Percentiles rank a stretch among this genome's conserved stretches.
Evolutionary conservation across 2,113 vertebrate genomes (phyloP).

Genomic region (Sinocyclocheilus anophthalmus): DNA sequence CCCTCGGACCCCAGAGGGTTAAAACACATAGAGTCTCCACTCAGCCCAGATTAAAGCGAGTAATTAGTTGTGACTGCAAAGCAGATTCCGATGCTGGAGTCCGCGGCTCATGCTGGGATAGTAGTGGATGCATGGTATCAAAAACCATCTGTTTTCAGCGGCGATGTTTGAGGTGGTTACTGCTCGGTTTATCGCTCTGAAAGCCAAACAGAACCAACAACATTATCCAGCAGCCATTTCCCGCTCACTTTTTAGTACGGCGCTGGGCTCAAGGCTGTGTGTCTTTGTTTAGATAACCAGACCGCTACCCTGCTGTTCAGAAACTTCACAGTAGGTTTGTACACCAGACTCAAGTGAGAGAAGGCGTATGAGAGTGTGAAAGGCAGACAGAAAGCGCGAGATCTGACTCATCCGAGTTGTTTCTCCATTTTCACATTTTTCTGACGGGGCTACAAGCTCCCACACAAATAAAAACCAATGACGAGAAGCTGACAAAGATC

Average conservation of each 20-base stretch:
- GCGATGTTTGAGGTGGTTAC: slow-evolving; percentile 6
- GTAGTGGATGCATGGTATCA: not conserved
- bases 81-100: slow-evolving; percentile 10
- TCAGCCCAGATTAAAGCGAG: slow-evolving; percentile 40
- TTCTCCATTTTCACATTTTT: slow-evolving; percentile 38
- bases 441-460: slow-evolving; percentile 43
- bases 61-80: slow-evolving; percentile 19
- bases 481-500: slow-evolving; percentile 27
- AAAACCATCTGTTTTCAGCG: slow-evolving; percentile 35
- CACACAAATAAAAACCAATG: slow-evolving; percentile 47
- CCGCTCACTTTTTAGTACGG: not conserved
- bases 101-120: not conserved
- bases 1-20: too few species aligned
- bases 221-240: not conserved
- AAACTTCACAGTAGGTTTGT: slow-evolving; percentile 53
- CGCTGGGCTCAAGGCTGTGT: slow-evolving; percentile 30
- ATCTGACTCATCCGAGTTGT: slow-evolving; percentile 49
- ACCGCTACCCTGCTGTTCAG: slow-evolving; percentile 52
- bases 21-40: slow-evolving; percentile 33
- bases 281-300: slow-evolving; percentile 55
- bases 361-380: slow-evolving; percentile 35
- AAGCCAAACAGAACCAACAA: slow-evolving; percentile 9
- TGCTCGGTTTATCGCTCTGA: not conserved
- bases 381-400: slow-evolving; percentile 1
- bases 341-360: slow-evolving; percentile 40